A percentile compares a stretch with the other conserved stretches of the same genome.
phyloP scores from a whole-genome alignment of 1,140 invertebrate species.

The Acromyrmex heyeri region DNA sequence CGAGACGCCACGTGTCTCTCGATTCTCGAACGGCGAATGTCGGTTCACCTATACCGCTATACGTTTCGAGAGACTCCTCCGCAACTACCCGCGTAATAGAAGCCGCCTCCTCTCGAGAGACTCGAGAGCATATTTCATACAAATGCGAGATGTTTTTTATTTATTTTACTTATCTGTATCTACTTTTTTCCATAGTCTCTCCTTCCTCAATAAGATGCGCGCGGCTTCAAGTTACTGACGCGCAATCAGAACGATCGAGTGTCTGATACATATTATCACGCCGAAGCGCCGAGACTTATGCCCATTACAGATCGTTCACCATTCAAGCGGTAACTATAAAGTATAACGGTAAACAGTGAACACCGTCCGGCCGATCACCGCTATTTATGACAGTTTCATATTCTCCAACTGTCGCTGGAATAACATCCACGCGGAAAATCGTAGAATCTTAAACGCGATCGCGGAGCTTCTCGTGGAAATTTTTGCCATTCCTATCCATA shows the following conservation, averaged over 20 bases:
- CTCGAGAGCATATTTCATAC: background rate
- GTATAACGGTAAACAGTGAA: slow-evolving; percentile 7
- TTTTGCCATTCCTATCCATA: background rate
- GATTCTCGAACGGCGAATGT: slow-evolving; percentile 9
- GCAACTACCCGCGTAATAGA: background rate
- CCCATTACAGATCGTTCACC: slow-evolving; percentile 11
- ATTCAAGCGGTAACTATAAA: slow-evolving; percentile 31
- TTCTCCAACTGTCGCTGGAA: background rate
- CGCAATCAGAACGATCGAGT: background rate
- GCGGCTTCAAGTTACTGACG: no score
- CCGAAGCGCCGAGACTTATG: background rate
- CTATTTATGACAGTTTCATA: slow-evolving; percentile 22
- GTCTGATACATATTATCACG: slow-evolving; percentile 3
- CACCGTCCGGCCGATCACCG: slow-evolving; percentile 47
- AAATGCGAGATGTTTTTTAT: background rate
- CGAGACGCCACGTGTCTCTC: slow-evolving; percentile 19
- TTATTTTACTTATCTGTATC: background rate
- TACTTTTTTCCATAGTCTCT: background rate
- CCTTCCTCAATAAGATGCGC: background rate
- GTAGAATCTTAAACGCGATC: background rate
- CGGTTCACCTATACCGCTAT: background rate
- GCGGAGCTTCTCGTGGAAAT: background rate
- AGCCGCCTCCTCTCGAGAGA: background rate
- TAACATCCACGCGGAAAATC: slow-evolving; percentile 12
- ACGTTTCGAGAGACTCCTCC: slow-evolving; percentile 47